Evolutionary conservation across 2,113 vertebrate species (phyloP).

Genomic region (Centropristis striata): DNA sequence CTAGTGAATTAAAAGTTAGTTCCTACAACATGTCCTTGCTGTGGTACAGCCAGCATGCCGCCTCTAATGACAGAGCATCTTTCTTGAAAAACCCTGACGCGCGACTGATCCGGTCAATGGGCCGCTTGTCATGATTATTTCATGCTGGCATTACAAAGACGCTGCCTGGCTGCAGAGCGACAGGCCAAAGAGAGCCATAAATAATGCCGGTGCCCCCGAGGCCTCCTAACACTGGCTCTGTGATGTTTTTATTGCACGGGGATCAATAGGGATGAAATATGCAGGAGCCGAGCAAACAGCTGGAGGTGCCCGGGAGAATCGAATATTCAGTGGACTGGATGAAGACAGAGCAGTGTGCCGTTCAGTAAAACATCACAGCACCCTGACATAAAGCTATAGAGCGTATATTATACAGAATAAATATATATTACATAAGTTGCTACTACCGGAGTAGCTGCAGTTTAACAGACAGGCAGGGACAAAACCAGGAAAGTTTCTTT

Average conservation of each 20-base stretch:
- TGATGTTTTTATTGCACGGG: constrained; percentile 63
- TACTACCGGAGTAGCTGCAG: neutral
- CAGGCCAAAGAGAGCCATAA: constrained; percentile 51
- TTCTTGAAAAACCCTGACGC: constrained; percentile 20
- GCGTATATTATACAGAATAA: neutral
- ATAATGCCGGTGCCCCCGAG: constrained; percentile 50
- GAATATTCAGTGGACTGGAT: neutral
- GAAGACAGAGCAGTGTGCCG: neutral
- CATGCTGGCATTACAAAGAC: constrained; percentile 58
- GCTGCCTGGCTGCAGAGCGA: constrained; percentile 16
- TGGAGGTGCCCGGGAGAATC: constrained; percentile 34
- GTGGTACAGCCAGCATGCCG: neutral
- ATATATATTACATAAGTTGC: neutral
- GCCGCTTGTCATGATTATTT: constrained; percentile 60
- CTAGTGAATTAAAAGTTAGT: neutral
- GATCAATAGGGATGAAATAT: constrained; percentile 75
- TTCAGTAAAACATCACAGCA: constrained; percentile 4
- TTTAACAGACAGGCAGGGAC: neutral
- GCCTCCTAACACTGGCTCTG: constrained; percentile 20
- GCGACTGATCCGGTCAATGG: constrained; percentile 37
- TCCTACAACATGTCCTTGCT: neutral
- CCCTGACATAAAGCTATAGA: neutral
- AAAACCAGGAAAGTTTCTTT: neutral
- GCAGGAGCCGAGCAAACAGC: constrained; percentile 59
- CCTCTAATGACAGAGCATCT: constrained; percentile 43